Percentiles rank a stretch among this genome's conserved stretches.
Conservation (phyloP, 1,140 invertebrate species). For the Octopus bimaculoides region DNA sequence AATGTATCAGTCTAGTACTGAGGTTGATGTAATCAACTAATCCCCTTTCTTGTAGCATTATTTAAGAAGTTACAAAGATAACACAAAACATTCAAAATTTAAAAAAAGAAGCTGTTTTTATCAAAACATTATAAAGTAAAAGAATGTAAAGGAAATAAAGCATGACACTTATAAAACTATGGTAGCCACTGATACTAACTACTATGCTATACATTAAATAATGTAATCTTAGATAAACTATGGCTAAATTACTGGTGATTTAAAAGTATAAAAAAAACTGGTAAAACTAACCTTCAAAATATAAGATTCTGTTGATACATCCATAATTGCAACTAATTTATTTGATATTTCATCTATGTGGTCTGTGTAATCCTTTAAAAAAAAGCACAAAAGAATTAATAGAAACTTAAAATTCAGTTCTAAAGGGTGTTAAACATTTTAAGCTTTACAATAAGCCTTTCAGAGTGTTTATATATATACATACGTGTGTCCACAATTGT, state of each 20-base stretch:
- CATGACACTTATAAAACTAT: too few species aligned
- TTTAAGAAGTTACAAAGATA: too few species aligned
- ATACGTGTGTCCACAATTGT: too few species aligned
- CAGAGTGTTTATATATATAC: too few species aligned
- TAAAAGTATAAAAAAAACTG: background rate
- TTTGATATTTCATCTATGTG: conserved; percentile 89
- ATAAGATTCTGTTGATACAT: conserved; percentile 67
- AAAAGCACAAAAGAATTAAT: background rate
- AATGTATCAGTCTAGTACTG: too few species aligned
- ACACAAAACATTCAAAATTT: too few species aligned
- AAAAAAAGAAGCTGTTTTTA: background rate
- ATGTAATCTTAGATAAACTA: background rate
- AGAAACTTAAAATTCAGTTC: background rate
- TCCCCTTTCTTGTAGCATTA: too few species aligned
- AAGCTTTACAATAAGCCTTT: too few species aligned
- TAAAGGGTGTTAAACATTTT: too few species aligned
- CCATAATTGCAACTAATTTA: conserved; percentile 87
- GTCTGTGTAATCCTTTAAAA: conserved; percentile 77
- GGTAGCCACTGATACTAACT: background rate
- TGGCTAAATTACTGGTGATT: background rate
- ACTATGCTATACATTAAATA: background rate
- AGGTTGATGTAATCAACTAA: too few species aligned
- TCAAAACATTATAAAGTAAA: background rate
- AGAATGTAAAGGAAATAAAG: too few species aligned
- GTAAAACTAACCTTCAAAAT: conserved; percentile 42